A percentile compares a stretch with the other conserved stretches of the same genome.
Evolutionary conservation across 2,888 invertebrate genomes (phyloP).

Genomic region (Eledona agricola): DNA sequence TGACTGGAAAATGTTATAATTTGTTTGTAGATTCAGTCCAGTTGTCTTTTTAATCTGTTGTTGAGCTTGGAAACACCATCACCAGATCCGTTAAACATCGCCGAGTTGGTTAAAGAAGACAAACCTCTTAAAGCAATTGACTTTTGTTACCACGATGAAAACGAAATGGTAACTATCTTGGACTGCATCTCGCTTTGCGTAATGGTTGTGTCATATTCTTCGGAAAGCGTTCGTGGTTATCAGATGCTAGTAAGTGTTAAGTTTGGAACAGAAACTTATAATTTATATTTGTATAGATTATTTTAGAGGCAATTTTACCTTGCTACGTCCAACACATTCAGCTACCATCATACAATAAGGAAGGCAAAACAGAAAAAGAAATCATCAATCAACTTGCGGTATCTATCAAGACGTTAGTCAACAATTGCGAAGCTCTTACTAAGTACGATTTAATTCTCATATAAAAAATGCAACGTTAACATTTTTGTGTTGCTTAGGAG

Average conservation of each 20-base stretch:
- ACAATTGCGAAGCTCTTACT: conserved; percentile 94
- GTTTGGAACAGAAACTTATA: no score
- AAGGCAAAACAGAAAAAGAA: conserved; percentile 93
- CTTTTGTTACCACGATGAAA: conserved; percentile 98
- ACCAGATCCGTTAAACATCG: conserved; percentile 92
- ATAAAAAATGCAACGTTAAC: conserved; percentile 41
- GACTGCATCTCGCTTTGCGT: conserved; percentile 99
- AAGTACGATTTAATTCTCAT: conserved; percentile 70
- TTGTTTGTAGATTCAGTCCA: conserved; percentile 72
- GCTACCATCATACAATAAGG: conserved; percentile 85
- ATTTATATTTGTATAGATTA: no score
- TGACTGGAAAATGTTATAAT: conserved; percentile 2
- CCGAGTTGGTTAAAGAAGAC: conserved; percentile 89
- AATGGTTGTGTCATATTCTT: conserved; percentile 98
- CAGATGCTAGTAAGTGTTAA: conserved; percentile 86
- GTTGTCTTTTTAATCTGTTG: conserved; percentile 89
- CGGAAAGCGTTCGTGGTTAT: conserved; percentile 91
- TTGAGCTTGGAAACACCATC: conserved; percentile 93
- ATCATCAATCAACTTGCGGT: conserved; percentile 92
- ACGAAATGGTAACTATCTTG: conserved; percentile 94
- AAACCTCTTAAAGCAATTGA: conserved; percentile 94
- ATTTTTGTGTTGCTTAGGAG: conserved; percentile 69
- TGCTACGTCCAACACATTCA: conserved; percentile 96
- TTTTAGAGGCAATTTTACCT: conserved; percentile 95
- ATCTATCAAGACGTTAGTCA: conserved; percentile 93